A percentile compares a stretch with the other conserved stretches of the same genome.
These are phyloP conservation scores for Girardinus metallicus DNA, from an alignment of 2,797 vertebrate species.

Conservation along the genomic window DNA sequence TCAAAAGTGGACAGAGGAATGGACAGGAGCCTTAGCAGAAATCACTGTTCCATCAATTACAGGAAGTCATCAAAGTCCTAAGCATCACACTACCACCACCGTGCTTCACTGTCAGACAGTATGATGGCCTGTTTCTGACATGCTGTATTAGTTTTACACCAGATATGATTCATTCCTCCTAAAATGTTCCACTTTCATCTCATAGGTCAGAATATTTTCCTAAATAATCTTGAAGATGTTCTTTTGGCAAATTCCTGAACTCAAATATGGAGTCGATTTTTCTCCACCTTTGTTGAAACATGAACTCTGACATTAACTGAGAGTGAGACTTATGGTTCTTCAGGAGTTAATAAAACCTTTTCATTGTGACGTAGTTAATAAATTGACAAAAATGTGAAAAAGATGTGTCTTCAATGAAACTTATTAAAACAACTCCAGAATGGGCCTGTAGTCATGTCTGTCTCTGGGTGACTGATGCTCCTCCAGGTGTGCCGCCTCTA, in stretches of 20 bases:
- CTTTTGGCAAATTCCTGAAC: no score
- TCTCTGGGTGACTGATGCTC: constrained; percentile 7
- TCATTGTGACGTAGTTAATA: background rate
- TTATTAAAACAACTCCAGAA: background rate
- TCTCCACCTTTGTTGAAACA: background rate
- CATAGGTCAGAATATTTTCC: background rate
- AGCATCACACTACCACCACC: background rate
- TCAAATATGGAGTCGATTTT: background rate
- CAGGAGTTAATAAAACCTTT: background rate
- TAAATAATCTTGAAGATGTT: background rate
- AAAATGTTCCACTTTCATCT: background rate
- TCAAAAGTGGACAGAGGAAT: background rate
- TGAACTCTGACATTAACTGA: background rate
- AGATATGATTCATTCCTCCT: background rate
- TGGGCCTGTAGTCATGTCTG: background rate
- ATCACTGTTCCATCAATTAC: background rate
- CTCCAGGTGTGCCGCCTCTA: constrained; percentile 1
- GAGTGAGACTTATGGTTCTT: background rate
- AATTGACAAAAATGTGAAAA: background rate
- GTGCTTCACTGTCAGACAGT: background rate
- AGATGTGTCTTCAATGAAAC: background rate
- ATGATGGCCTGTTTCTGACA: background rate
- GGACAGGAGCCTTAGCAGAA: background rate
- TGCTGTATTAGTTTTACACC: background rate
- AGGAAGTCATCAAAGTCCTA: background rate